Base-by-base conservation (phyloP, 2,888 invertebrate genomes). In the Cyclophora albipunctata region DNA sequence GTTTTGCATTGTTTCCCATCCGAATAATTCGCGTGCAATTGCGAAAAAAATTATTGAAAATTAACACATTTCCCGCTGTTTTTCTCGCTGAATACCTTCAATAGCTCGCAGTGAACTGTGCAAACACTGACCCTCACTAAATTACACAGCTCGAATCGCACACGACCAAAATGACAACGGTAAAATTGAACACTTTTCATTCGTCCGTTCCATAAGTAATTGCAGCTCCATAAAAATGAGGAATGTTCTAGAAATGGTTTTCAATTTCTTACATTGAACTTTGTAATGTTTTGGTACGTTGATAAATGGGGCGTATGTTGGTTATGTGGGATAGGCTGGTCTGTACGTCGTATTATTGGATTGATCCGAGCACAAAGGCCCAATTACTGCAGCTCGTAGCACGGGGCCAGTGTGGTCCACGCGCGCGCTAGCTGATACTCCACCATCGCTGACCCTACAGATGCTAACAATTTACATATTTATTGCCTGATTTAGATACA, bases 291-390 rank as follows among this genome's bases (percentile, higher is more conserved):
- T 57, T 59, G 54, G 58, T 58, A 59, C 55, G 45, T 55, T 60
- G 60, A 63, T 64, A 66, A 63, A 62, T 57, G 62, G 62, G 59
- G 59, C 57, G 61, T 62, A 67, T 66, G 64, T 54, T 63, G 69
- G 65, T 65, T 63, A 60, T 66, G 68, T 66, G 67, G 66, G 20
- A 20, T 20, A 60, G 56, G 67, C 63, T 58, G 63, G 20, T 20
- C 20, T 1, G 20, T 20, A 7, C 7, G 43, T 43, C 34, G 34
- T 74, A 72, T 81, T 78, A 80, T 80, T 77, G 75, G 69, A 77
- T 79, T 81, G 76, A 81, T 79, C 71, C 72, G 62, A 64, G 69
- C 72, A 83, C 83, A 84, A 83, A 84, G 80, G 77, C 60, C 75
- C 80, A 81, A 83, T 84, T 82, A 83, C 71, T 69, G 65, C 61